Conservation (phyloP, 2,113 vertebrate species). For the Corydoras maculifer region DNA sequence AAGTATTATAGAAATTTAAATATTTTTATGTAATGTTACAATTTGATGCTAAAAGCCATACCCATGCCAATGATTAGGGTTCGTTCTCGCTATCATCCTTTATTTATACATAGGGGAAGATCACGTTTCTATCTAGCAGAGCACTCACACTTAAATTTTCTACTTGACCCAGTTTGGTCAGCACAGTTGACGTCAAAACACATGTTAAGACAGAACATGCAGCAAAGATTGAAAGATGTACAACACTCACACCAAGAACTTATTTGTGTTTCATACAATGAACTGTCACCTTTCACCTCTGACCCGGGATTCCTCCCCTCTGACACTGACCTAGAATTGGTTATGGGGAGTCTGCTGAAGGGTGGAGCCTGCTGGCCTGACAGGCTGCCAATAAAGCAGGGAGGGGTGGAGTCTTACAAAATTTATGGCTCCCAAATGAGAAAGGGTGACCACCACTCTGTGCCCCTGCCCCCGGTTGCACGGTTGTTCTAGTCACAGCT, state of each 20-base stretch:
- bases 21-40: not conserved
- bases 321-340: slow-evolving; percentile 37
- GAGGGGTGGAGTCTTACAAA: slow-evolving; percentile 37
- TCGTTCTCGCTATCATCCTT: not conserved
- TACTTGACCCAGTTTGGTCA: slow-evolving; percentile 36
- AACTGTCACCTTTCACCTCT: slow-evolving; percentile 47
- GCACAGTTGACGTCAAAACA: slow-evolving; percentile 39
- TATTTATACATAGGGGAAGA: not conserved
- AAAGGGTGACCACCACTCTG: slow-evolving; percentile 33
- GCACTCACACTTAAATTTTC: slow-evolving; percentile 11
- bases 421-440: slow-evolving; percentile 50
- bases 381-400: slow-evolving; percentile 33
- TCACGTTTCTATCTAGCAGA: slow-evolving; percentile 13
- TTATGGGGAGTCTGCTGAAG: slow-evolving; percentile 31
- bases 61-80: not conserved
- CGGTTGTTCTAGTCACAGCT: slow-evolving; percentile 48
- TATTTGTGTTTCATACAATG: slow-evolving; percentile 26
- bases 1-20: not conserved
- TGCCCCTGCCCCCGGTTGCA: slow-evolving; percentile 20
- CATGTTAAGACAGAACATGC: slow-evolving; percentile 38
- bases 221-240: slow-evolving; percentile 16
- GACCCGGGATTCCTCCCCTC: slow-evolving; percentile 50
- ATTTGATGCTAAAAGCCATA: not conserved
- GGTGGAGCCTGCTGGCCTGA: slow-evolving; percentile 21
- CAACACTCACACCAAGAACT: slow-evolving; percentile 7